Base-by-base conservation (phyloP, 2,888 invertebrate genomes). In the Deilephila elpenor region DNA sequence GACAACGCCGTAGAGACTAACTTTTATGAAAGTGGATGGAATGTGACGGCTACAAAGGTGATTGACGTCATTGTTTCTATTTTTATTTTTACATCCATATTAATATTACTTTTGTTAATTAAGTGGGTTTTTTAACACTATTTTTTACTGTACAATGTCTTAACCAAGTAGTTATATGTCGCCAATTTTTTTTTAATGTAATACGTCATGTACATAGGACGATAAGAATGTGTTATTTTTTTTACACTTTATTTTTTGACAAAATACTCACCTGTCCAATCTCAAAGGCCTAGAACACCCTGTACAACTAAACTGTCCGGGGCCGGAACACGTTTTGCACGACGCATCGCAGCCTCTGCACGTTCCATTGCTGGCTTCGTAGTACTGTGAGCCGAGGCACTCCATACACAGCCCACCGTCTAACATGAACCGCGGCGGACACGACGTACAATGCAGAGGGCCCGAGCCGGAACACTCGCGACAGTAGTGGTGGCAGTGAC, bases 401-500 rank as follows among this genome's bases (percentile, higher is more conserved):
- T 97, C 97, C 96, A 97, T 96, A 85, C 97, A 97, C 0, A 97
- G 93, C 6, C 97, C 97, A 75, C 96, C 96, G 79, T 97, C 96
- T 14, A 97, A 89, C 96, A 97, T 97, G 83, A 96, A 96, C 70
- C 96, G 96, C 0, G 96, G 92, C 0, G 96, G 97, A 79, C 97
- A 97, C 0, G 97, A 96, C 61, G 96, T 96, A 88, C 97, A 97
- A 82, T 96, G 96, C 71, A 97, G 91, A 0, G 97, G 97, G 0
- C 97, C 97, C 72, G 97, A 96, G 77, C 96, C 98, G 87, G 96
- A 96, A 89, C 98, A 98, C 81, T 97, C 97, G 78, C 96, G 96
- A 90, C 98, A 98, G 85, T 97, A 97, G 89, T 97, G 97, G 93
- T 98, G 98, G 91, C 98, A 98, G 89, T 97, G 97, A 78, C 97